Evolutionary conservation across 1,140 invertebrate genomes (phyloP).

Genomic region (Wiebesia pumilae): DNA sequence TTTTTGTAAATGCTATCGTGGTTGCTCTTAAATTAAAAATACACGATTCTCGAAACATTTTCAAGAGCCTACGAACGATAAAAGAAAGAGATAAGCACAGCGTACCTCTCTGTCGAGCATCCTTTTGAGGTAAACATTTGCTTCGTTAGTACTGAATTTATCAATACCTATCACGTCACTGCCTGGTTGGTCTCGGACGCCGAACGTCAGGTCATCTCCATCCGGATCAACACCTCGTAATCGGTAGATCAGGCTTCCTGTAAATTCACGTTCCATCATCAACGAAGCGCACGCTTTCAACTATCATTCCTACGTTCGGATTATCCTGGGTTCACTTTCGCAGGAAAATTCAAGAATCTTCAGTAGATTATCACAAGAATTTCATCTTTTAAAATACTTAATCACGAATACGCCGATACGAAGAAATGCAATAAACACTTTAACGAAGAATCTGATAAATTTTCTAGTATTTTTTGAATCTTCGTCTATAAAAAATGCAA

Average conservation of each 20-base stretch:
- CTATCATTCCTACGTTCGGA: background rate
- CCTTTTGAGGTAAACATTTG: conserved; percentile 90
- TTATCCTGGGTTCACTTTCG: background rate
- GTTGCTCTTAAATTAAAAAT: no score
- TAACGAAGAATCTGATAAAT: conserved; percentile 22
- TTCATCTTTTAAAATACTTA: background rate
- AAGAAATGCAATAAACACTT: conserved; percentile 11
- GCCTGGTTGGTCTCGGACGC: conserved; percentile 84
- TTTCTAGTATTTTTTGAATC: background rate
- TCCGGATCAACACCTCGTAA: conserved; percentile 89
- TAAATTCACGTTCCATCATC: conserved; percentile 59
- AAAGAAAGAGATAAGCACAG: no score
- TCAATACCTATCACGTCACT: conserved; percentile 90
- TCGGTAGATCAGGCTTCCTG: conserved; percentile 89
- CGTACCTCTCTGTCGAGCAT: conserved; percentile 91
- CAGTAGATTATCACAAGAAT: background rate
- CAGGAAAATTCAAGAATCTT: background rate
- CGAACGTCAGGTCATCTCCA: conserved; percentile 88
- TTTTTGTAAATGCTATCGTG: no score
- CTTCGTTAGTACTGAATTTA: conserved; percentile 86
- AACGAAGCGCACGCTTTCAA: background rate
- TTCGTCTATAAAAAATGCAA: background rate
- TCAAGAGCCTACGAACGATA: no score
- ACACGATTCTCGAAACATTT: no score
- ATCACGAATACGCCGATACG: background rate